Base-by-base conservation (phyloP, 2,888 invertebrate species). In the Eudemis profundana region DNA sequence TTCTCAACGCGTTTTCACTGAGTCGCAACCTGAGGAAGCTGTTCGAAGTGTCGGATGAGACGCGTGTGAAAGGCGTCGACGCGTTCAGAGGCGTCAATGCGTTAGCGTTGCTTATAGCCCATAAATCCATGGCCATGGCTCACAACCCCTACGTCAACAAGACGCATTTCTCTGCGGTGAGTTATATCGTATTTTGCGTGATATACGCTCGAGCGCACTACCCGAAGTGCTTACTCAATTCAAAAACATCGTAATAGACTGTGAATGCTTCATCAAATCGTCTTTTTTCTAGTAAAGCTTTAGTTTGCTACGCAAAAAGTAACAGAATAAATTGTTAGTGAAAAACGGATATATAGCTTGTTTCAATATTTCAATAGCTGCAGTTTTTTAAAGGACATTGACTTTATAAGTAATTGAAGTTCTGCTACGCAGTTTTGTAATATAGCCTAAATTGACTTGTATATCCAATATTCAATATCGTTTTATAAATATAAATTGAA, bases 111-210 rank as follows among this genome's bases (percentile, higher is more conserved):
- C 76, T 94, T 2, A 72, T 94, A 51, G 93, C 93, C 0, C 94
- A 94, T 70, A 94, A 94, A 78, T 91, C 93, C 0, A 92, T 94
- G 89, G 93, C 94, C 0, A 86, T 94, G 82, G 90, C 93, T 4
- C 94, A 93, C 71, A 93, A 86, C 70, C 93, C 94, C 0, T 94
- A 89, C 69, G 85, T 93, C 15, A 94, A 94, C 73, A 93, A 94
- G 77, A 91, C 93, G 10, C 78, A 83, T 64, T 93, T 89, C 80
- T 87, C 93, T 50, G 90, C 89, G 86, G 94, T 94, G 83, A 78
- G 87, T 81, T 56, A 4, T 29, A 42, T 29, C 42, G 23, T 27
- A 15, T 42, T 53, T 36, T 51, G 14, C 14, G 23, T 53, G 33
- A 44, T 33, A 33, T 33, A 33, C 33, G 33, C 33, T 33, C 33